A percentile compares a stretch with the other conserved stretches of the same genome.
Conservation (phyloP, 2,888 invertebrate species). For the Imbricaverruca yamaguchii region DNA sequence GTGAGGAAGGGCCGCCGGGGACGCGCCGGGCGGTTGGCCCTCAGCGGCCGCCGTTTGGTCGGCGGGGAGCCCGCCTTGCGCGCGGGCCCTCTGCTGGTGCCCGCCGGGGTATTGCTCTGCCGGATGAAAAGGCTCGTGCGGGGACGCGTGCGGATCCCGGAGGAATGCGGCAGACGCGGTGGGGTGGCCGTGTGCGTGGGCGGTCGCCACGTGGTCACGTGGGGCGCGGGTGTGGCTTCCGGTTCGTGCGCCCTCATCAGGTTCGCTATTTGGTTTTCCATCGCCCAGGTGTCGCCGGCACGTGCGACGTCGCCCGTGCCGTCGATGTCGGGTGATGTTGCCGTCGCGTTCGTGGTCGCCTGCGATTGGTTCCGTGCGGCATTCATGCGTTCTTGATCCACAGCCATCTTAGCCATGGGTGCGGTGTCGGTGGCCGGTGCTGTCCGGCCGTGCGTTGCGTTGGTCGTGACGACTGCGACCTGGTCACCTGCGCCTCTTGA, state of each 20-base stretch:
- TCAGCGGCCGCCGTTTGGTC: not conserved
- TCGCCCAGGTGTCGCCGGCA: too few relatives aligned
- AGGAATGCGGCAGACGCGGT: not conserved
- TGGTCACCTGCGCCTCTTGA: not conserved
- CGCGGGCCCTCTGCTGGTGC: not conserved
- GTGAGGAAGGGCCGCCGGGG: not conserved
- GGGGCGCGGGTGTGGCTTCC: not conserved
- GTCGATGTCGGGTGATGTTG: too few relatives aligned
- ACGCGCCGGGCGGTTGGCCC: not conserved
- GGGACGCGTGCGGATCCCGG: not conserved
- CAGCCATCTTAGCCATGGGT: not conserved
- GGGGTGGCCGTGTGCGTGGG: not conserved
- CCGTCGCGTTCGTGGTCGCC: too few relatives aligned
- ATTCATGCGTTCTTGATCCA: not conserved
- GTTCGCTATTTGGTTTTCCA: too few relatives aligned
- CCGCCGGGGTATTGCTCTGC: not conserved
- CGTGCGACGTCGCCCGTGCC: too few relatives aligned
- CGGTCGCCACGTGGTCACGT: not conserved
- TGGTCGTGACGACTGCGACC: not conserved
- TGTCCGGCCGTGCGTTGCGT: too few relatives aligned
- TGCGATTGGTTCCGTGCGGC: too few relatives aligned
- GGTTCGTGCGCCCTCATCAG: too few relatives aligned
- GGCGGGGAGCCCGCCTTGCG: not conserved
- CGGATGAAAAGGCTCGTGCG: not conserved
- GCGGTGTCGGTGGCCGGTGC: not conserved